Base-by-base conservation (phyloP, 2,888 invertebrate genomes). In the Chaetogeoica ovagalla region DNA sequence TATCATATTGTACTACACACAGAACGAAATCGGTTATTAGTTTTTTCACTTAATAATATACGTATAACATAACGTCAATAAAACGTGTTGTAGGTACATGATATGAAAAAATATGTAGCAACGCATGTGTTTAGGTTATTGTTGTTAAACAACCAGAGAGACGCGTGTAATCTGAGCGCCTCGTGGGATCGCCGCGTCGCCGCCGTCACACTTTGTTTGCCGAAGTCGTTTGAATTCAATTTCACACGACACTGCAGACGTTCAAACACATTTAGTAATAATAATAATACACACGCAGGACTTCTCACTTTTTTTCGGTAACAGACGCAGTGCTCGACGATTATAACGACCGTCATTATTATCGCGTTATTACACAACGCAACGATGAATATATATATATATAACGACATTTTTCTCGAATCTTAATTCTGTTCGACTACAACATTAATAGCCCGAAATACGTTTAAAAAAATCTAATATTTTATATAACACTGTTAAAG, bases 171-270 rank as follows among this genome's bases (percentile, higher is more conserved):
- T 74, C 63, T 23, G 55, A 5, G 55, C 6, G 39, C 39, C 74
- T 65, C 65, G 65, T 65, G 74, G 39, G 74, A 65, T 65, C 19
- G 55, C 52, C 21, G 13, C 17, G 43, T 23, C 48, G 48, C 62
- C n/a, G 62, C 62, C 48, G 62, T 52, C 73, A 19, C 23, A 69
- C 55, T 19, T 74, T 23, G 65, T 65, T 57, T 23, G 65, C 39
- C 39, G n/a, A 63, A 74, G 65, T 57, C 65, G 65, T 74, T 74
- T 65, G 13, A 65, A 65, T 57, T 74, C 21, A 74, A 74, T 74
- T 74, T 74, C 74, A 65, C 74, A 74, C 65, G 65, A 19, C 73
- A 37, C 30, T 30, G 30, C 62, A 52, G 62, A 55, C 63, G 63
- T 65, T 39, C 39, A 17, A 39, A 17, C 55, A 63, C 62, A 73